phyloP scores from a whole-genome alignment of 2,113 vertebrate species.

The Pollimyrus isidori region DNA sequence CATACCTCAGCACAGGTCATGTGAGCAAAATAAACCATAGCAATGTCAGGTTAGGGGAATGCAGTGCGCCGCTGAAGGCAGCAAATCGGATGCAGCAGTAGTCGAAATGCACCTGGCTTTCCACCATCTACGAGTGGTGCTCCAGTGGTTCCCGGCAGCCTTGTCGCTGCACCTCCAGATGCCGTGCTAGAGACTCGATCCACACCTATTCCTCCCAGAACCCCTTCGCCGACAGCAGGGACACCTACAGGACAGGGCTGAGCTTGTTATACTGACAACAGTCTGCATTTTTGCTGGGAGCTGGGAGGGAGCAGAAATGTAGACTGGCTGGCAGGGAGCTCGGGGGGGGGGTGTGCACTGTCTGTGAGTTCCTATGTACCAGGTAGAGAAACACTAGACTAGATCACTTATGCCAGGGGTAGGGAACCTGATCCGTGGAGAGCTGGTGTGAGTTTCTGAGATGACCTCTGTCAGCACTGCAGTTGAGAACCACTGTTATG shows the following conservation, averaged over 20 bases:
- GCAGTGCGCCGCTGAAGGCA: background rate
- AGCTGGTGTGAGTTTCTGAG: too few relatives aligned
- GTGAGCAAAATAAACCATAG: conserved; percentile 24
- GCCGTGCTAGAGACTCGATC: background rate
- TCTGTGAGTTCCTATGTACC: too few relatives aligned
- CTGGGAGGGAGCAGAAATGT: background rate
- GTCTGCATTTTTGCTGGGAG: background rate
- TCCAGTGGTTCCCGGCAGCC: conserved; percentile 45
- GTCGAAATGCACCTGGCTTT: conserved; percentile 50
- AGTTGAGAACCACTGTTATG: too few relatives aligned
- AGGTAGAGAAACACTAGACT: background rate
- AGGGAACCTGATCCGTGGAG: too few relatives aligned
- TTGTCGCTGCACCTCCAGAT: conserved; percentile 17
- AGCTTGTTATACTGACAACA: background rate
- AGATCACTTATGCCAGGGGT: background rate
- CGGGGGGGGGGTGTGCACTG: too few relatives aligned
- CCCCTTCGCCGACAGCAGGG: background rate
- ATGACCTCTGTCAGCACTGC: too few relatives aligned
- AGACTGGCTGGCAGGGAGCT: background rate
- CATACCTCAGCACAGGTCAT: conserved; percentile 26
- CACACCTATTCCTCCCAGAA: background rate
- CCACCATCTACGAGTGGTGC: conserved; percentile 51
- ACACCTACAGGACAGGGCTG: conserved; percentile 1
- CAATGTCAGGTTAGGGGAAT: background rate
- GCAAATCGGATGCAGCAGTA: background rate